phyloP scores from a whole-genome alignment of 2,888 invertebrate genomes.

The Tholera decimalis region DNA sequence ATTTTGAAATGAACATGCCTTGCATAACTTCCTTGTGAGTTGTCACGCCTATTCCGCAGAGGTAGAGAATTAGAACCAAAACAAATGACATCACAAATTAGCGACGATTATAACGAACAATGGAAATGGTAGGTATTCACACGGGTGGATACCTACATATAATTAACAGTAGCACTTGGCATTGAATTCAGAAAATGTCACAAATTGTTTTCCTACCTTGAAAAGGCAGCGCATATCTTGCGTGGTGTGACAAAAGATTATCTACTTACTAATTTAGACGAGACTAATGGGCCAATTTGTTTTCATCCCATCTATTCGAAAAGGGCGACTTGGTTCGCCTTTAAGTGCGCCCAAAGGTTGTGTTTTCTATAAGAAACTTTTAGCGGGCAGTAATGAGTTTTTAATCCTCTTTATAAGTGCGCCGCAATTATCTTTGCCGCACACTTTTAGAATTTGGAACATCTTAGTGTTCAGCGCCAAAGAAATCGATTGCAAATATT shows the following conservation, averaged over 20 bases:
- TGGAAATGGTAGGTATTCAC: conserved; percentile 70
- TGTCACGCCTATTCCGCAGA: conserved; percentile 45
- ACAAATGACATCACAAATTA: conserved; percentile 68
- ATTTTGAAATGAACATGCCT: not conserved
- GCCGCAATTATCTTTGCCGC: no score
- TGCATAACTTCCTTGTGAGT: conserved; percentile 37
- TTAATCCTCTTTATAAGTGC: no score
- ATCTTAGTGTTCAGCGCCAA: no score
- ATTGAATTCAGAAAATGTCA: conserved; percentile 63
- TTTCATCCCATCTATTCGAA: no score
- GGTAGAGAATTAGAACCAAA: conserved; percentile 38
- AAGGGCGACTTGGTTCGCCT: no score
- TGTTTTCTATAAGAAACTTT: no score
- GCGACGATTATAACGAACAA: conserved; percentile 78
- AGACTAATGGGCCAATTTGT: conserved; percentile 10
- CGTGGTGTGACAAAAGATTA: conserved; percentile 5
- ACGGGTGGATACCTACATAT: conserved; percentile 19
- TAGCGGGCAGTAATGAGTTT: no score
- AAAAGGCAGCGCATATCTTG: not conserved
- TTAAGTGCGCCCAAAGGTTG: no score
- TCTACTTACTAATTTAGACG: conserved; percentile 23
- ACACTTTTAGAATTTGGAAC: no score
- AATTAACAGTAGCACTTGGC: conserved; percentile 56
- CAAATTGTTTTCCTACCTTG: conserved; percentile 32
- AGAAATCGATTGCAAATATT: no score